Evolutionary conservation across 2,888 invertebrate species (phyloP), one percentile per base, ranked within the genome.

Genomic region (Spodoptera littoralis): DNA sequence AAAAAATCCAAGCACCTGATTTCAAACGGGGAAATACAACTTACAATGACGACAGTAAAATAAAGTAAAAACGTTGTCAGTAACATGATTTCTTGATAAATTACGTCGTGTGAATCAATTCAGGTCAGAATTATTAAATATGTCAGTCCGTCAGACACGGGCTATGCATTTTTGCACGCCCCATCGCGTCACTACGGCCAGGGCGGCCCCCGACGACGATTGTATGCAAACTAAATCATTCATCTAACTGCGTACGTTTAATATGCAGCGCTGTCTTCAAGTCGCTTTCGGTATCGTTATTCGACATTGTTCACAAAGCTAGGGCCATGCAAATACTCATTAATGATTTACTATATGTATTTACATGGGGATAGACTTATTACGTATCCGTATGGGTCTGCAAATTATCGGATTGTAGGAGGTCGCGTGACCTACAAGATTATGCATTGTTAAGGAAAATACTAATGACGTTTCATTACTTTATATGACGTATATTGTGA

Each of bases 211-310:
- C 76, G 73, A 70, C 69, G 72, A 69, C 86, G 78, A 91, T 91
- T 92, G 92, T 91, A 92, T 92, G 91, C 90, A 87, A 92, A 92
- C 70, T 76, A 74, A 68, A 83, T 85, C 62, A 84, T 85, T 84
- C 76, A 84, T 85, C 83, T 82, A 84, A 82, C 75, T 70, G 66
- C 63, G 54, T 57, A 62, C 67, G 72, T 79, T 85, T 84, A 82
- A 79, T 84, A 87, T 85, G 84, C 84, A 70, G 59, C 63, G 68
- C 43, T 44, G 65, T 56, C 56, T 62, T 59, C 58, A 59, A 76
- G 74, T 79, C 76, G 70, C 81, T 80, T 85, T 82, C 79, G 78
- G 81, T 79, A 79, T 81, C 78, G 72, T 76, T 77, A 73, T 65
- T 59, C 55, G 66, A 79, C 65, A 80, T 78, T 78, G 79, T 78